Evolutionary conservation across 2,888 invertebrate genomes (phyloP).

Genomic region (Craniophora ligustri): DNA sequence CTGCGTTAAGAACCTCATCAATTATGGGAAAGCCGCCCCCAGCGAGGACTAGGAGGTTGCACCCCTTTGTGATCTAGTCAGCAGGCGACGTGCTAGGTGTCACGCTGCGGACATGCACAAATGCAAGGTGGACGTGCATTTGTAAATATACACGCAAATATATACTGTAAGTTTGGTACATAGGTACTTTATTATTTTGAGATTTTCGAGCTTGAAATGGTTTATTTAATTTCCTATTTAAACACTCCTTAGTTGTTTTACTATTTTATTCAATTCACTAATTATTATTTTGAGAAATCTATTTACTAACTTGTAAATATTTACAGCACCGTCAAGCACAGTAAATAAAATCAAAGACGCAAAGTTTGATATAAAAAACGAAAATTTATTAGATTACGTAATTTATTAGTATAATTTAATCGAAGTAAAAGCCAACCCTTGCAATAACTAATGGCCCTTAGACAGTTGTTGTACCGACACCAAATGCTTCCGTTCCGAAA

Average conservation of each 20-base stretch:
- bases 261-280: too few species aligned
- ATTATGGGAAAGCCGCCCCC: constrained; percentile 84
- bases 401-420: constrained; percentile 59
- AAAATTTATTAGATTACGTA: constrained; percentile 44
- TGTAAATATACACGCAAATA: too few species aligned
- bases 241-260: too few species aligned
- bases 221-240: too few species aligned
- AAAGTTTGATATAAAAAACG: constrained; percentile 35
- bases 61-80: constrained; percentile 67
- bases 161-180: too few species aligned
- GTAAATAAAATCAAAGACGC: neutral
- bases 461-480: constrained; percentile 69
- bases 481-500: constrained; percentile 81
- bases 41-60: constrained; percentile 55
- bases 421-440: constrained; percentile 58
- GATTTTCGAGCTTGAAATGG: too few species aligned
- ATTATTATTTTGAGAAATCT: too few species aligned
- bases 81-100: constrained; percentile 37
- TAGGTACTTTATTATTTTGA: too few species aligned
- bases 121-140: neutral
- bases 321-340: too few species aligned
- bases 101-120: constrained; percentile 20
- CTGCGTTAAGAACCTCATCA: constrained; percentile 88
- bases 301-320: too few species aligned
- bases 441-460: constrained; percentile 76